These are phyloP conservation scores for Cephus runcator DNA, from an alignment of 2,888 invertebrate species.

Conservation along the genomic window DNA sequence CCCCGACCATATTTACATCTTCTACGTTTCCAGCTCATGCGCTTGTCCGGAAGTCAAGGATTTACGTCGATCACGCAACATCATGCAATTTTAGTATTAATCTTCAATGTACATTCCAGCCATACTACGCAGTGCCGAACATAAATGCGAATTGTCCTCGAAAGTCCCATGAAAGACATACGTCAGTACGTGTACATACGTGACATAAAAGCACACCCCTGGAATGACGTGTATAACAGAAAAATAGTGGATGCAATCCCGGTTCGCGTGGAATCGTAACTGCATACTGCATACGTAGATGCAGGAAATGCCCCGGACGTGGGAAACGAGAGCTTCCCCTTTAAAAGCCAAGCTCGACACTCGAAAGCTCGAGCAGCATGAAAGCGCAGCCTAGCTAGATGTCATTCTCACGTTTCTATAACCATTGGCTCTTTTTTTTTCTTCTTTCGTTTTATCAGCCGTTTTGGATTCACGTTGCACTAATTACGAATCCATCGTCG, in stretches of 20 bases:
- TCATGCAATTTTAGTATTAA: neutral
- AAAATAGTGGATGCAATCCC: neutral
- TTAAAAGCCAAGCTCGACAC: constrained; percentile 29
- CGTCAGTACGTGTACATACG: neutral
- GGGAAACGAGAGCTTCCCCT: constrained; percentile 22
- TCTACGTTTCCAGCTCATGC: neutral
- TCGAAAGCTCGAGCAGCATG: constrained; percentile 25
- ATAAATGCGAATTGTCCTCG: neutral
- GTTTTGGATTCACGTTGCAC: constrained; percentile 21
- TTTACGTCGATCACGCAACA: neutral
- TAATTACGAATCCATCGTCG: constrained; percentile 26
- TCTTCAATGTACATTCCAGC: neutral
- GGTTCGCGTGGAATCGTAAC: neutral
- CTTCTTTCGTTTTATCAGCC: constrained; percentile 19
- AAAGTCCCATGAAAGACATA: neutral
- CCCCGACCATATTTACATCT: neutral
- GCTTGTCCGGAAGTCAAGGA: neutral
- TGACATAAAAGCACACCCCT: neutral
- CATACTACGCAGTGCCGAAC: neutral
- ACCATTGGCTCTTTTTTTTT: constrained; percentile 23
- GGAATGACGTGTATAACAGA: neutral
- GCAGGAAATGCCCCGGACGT: neutral
- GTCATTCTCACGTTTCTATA: constrained; percentile 29
- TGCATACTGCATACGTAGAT: neutral
- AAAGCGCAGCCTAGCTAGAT: constrained; percentile 27